phyloP scores from a whole-genome alignment of 2,797 vertebrate genomes.

The Darevskia mixta region DNA sequence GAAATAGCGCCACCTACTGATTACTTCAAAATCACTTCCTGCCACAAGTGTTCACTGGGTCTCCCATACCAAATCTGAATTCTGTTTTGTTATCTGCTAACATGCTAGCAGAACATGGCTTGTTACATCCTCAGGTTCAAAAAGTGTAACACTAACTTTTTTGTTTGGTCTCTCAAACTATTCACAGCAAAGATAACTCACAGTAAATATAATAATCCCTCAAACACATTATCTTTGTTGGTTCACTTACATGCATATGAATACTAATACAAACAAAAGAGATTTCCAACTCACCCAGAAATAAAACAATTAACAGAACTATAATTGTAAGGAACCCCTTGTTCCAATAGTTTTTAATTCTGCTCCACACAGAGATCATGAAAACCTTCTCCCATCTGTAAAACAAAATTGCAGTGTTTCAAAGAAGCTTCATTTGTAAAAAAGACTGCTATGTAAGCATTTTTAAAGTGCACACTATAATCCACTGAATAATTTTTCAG shows the following conservation, averaged over 20 bases:
- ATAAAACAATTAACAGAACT: slow-evolving; percentile 91
- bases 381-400: slow-evolving; percentile 94
- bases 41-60: neutral
- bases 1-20: slow-evolving; percentile 70
- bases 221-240: slow-evolving; percentile 11
- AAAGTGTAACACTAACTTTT: neutral
- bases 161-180: neutral
- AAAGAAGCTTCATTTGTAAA: slow-evolving; percentile 46
- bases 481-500: slow-evolving; percentile 29
- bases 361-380: slow-evolving; percentile 88
- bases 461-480: neutral
- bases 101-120: slow-evolving; percentile 9
- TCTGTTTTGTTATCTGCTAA: neutral
- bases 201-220: neutral
- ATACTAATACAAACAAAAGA: slow-evolving; percentile 25
- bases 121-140: neutral
- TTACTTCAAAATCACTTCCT: neutral
- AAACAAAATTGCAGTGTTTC: slow-evolving; percentile 59
- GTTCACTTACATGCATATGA: neutral
- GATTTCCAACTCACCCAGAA: slow-evolving; percentile 87
- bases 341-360: slow-evolving; percentile 91
- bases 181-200: neutral
- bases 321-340: slow-evolving; percentile 95
- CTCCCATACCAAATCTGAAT: slow-evolving; percentile 13
- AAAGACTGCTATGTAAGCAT: neutral